Evolutionary conservation across 2,888 invertebrate species (phyloP), one percentile per base, ranked within the genome.

Genomic region (Platycnemis pennipes): DNA sequence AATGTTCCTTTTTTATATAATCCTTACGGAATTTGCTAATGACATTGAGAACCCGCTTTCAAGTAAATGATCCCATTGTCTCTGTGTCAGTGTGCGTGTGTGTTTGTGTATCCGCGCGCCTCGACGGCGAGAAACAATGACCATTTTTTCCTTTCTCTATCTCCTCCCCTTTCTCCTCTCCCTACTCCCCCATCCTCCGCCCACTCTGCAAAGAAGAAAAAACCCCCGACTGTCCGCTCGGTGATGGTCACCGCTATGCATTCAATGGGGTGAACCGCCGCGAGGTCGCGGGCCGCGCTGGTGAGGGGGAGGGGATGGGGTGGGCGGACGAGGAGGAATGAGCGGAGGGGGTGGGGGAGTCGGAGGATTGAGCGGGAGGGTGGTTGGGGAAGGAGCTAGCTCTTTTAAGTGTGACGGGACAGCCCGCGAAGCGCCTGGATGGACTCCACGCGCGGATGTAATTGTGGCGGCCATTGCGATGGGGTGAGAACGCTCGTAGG

Each of bases 221-320:
- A 63, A n/a, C 22, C 63, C 7, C 22, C 63, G n/a, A 63, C 26
- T 49, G 49, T 19, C 49, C 49, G 19, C 19, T 49, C 22, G 19
- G 77, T 77, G 77, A 77, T 77, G 77, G 77, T 37, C 77, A 77
- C 37, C 37, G 77, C 77, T 13, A 37, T 37, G 77, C 77, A 77
- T 77, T 77, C 37, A 77, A 77, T 77, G 77, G 77, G 77, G 8
- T n/a, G 77, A 77, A 8, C 11, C 37, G 31, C 77, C 37, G 37
- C 77, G 77, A 77, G 77, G 77, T 77, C 77, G 37, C 77, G 63
- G n/a, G n/a, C 26, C n/a, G 22, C 22, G 63, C n/a, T 16, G 3
- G 77, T 31, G 11, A 11, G 1, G 31, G 77, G 31, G 31, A 31
- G 37, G 77, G 16, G 31, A 16, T 37, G 8, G 69, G 37, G 69